Percentiles rank a stretch among this genome's conserved stretches.
Conservation (phyloP, 2,113 vertebrate species). For the Cryptotis parvus region DNA sequence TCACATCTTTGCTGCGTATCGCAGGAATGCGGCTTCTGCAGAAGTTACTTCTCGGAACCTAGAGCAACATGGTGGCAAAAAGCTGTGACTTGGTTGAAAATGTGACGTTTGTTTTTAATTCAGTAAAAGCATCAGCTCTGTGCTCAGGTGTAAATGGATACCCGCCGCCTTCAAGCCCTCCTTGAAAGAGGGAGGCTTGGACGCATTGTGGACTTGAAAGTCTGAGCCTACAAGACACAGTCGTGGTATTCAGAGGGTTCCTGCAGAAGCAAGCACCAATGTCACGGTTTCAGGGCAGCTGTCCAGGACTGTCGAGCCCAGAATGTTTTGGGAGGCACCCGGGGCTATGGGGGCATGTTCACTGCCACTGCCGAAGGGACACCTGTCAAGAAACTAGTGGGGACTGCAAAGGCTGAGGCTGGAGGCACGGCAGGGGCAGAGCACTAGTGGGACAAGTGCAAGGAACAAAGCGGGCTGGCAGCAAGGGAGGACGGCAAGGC, state of each 20-base stretch:
- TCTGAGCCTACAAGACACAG: background rate
- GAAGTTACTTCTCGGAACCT: slow-evolving; percentile 87
- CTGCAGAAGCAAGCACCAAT: background rate
- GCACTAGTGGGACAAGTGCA: too few species aligned
- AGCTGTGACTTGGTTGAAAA: slow-evolving; percentile 36
- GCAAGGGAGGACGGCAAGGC: too few species aligned
- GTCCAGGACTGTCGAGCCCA: too few species aligned
- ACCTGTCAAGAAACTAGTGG: too few species aligned
- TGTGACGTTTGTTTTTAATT: background rate
- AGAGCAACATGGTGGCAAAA: slow-evolving; percentile 68
- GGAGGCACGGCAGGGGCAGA: too few species aligned
- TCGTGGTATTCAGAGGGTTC: background rate
- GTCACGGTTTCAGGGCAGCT: background rate
- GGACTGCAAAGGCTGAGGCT: too few species aligned
- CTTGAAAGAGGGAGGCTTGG: background rate
- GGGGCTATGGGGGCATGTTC: too few species aligned
- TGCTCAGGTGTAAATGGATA: background rate
- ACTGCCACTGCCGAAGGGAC: too few species aligned
- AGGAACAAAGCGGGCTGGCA: too few species aligned
- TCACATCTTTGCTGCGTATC: slow-evolving; percentile 93
- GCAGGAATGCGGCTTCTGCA: slow-evolving; percentile 90
- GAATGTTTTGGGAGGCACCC: too few species aligned
- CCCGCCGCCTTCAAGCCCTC: background rate
- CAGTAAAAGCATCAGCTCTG: slow-evolving; percentile 30
- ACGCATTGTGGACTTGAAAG: background rate